Evolutionary conservation across 2,888 invertebrate species (phyloP).

Genomic region (Zaprionus obscuricornis): DNA sequence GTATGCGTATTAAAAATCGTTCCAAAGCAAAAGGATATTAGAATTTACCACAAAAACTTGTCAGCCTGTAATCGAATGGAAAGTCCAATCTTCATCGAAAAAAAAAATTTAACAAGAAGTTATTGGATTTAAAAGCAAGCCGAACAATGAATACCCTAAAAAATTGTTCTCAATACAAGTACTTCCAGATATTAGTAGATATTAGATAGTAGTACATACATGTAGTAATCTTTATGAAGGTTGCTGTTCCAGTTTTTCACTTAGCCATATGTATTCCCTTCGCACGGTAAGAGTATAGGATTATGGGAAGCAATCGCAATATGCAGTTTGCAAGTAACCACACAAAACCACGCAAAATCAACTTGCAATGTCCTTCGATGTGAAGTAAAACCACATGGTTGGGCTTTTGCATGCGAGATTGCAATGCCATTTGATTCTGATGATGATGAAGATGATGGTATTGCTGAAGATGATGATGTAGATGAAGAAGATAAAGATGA

Average conservation of each 20-base stretch:
- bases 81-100: constrained; percentile 16
- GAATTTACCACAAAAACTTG: constrained; percentile 31
- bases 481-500: too few species aligned
- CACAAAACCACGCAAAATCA: constrained; percentile 25
- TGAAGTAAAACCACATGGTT: constrained; percentile 25
- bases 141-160: too few species aligned
- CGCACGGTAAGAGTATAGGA: too few species aligned
- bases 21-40: constrained; percentile 31
- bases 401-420: constrained; percentile 38
- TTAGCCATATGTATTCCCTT: too few species aligned
- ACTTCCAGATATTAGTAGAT: too few species aligned
- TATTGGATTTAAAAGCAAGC: too few species aligned
- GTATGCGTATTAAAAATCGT: constrained; percentile 54
- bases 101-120: neutral
- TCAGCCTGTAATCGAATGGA: constrained; percentile 33
- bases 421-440: constrained; percentile 29
- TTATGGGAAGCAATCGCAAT: constrained; percentile 23
- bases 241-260: too few species aligned
- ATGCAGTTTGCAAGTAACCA: constrained; percentile 18
- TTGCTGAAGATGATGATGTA: too few species aligned
- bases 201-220: too few species aligned
- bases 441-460: constrained; percentile 5
- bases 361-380: neutral
- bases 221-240: too few species aligned
- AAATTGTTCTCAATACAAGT: too few species aligned